phyloP scores from a whole-genome alignment of 2,888 invertebrate species.

The Malthinus flaveolus region DNA sequence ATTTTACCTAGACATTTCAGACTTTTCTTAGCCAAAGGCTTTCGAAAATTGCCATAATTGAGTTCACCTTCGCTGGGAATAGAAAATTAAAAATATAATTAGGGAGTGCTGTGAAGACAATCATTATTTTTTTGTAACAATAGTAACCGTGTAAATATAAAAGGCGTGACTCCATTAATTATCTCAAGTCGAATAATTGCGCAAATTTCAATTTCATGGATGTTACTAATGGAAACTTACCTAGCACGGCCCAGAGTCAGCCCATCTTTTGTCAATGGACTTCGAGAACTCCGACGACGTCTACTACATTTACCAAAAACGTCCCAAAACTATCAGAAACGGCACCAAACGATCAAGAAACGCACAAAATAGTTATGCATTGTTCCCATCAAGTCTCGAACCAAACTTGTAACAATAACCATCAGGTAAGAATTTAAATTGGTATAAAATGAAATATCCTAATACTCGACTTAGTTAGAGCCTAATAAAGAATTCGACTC shows the following conservation, averaged over 20 bases:
- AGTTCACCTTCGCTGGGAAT: too few relatives aligned
- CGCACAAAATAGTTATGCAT: not conserved
- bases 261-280: conserved; percentile 33
- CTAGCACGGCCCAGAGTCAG: conserved; percentile 24
- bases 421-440: conserved; percentile 6
- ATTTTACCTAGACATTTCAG: too few relatives aligned
- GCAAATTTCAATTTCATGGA: too few relatives aligned
- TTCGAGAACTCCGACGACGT: conserved; percentile 29
- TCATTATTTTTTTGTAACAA: too few relatives aligned
- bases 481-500: not conserved
- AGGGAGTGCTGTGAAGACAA: too few relatives aligned
- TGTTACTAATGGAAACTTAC: too few relatives aligned
- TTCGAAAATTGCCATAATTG: too few relatives aligned
- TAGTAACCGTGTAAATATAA: too few relatives aligned
- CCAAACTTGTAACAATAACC: not conserved
- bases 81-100: too few relatives aligned
- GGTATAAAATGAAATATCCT: not conserved
- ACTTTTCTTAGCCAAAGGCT: too few relatives aligned
- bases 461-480: not conserved
- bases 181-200: too few relatives aligned
- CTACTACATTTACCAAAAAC: conserved; percentile 3
- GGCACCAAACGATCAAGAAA: not conserved
- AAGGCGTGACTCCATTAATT: too few relatives aligned
- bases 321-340: not conserved
- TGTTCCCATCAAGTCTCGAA: conserved; percentile 5